Evolutionary conservation across 2,113 vertebrate genomes (phyloP), one percentile per base, ranked within the genome.

Genomic region (Osmerus eperlanus): DNA sequence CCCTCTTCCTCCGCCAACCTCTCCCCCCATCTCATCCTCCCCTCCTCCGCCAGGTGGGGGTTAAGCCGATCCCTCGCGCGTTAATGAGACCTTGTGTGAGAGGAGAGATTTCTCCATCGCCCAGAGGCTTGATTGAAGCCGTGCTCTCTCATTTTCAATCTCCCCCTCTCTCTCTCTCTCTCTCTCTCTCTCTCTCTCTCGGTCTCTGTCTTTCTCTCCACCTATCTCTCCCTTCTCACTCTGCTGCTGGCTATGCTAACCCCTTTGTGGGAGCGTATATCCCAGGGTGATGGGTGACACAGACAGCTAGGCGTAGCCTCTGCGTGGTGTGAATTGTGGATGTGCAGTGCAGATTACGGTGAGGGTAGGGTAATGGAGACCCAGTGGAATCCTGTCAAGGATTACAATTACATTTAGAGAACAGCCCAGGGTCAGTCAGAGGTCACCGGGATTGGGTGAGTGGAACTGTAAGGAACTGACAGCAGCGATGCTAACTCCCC

Each of bases 301-400:
- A 93, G 83, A 79, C 71, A 66, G 84, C 82, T 78, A 59, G 83
- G 87, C 85, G 92, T 93, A 93, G 91, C 88, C 87, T 91, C 89
- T 84, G 89, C 75, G 75, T 78, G 75, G 72, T 0, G 21, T 87
- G 90, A 93, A 90, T 87, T 85, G 77, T 84, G 86, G 87, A 91
- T 90, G 87, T 79, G 72, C 78, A 87, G 83, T 86, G 77, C 83
- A 92, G 90, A 92, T 93, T 89, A 89, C 72, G 80, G 71, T 81
- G 83, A 64, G 64, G n/a, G 16, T 9, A 47, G 41, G 41, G 83
- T 89, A 91, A 93, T 86, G 91, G 92, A 91, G 88, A 91, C 86
- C 87, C 84, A 70, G 65, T 75, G 87, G 88, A 93, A 93, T 89
- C 90, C 86, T 83, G 61, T 82, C 88, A 86, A 90, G 88, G 89